Percentiles rank a stretch among this genome's conserved stretches.
Conservation (phyloP, 2,113 vertebrate genomes). For the Grus americana region DNA sequence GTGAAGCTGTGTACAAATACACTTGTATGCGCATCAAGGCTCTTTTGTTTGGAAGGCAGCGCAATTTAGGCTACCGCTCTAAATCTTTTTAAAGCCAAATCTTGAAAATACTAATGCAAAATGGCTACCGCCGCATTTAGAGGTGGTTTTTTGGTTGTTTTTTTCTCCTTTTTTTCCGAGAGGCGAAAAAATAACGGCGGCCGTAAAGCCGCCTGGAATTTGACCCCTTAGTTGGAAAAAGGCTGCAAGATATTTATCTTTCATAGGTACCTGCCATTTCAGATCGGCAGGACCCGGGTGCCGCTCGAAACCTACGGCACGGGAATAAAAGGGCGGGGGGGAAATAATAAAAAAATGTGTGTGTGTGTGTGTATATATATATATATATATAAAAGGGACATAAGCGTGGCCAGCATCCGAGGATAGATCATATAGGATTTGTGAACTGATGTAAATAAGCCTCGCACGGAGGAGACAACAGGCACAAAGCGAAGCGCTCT, state of each 20-base stretch:
- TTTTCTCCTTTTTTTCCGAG: neutral
- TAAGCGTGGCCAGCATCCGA: neutral
- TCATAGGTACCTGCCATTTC: slow-evolving; percentile 64
- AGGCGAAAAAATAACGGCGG: slow-evolving; percentile 19
- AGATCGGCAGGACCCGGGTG: slow-evolving; percentile 31
- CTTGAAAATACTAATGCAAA: neutral
- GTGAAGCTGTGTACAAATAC: slow-evolving; percentile 18
- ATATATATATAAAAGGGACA: neutral
- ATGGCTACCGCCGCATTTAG: slow-evolving; percentile 39
- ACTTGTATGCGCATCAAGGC: neutral
- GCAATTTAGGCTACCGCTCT: neutral
- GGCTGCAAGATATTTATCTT: slow-evolving; percentile 52
- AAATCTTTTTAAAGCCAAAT: neutral
- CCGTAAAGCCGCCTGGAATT: slow-evolving; percentile 52
- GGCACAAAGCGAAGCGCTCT: slow-evolving; percentile 7
- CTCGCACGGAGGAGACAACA: neutral
- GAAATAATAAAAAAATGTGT: neutral
- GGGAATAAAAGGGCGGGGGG: neutral
- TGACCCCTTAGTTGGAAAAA: slow-evolving; percentile 48
- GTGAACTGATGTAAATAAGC: neutral
- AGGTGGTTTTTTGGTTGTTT: neutral
- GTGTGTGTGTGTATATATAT: too few relatives aligned
- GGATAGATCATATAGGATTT: neutral
- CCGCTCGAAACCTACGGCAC: neutral
- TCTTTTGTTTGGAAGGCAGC: slow-evolving; percentile 33